phyloP scores from a whole-genome alignment of 2,797 vertebrate genomes.

The Meriones psammophilus region DNA sequence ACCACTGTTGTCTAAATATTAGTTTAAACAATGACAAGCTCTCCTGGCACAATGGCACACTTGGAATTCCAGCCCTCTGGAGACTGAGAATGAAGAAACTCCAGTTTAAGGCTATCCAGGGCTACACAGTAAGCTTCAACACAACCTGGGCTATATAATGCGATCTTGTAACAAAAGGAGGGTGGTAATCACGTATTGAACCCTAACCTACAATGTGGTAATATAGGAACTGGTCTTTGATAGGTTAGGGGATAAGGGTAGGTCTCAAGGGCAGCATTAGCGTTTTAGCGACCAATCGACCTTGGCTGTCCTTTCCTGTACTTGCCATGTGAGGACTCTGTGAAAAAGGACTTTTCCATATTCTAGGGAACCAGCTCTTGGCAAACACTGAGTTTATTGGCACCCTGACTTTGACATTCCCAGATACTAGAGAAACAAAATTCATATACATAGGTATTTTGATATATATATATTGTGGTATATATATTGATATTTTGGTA shows the following conservation, averaged over 20 bases:
- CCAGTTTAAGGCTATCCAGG: not conserved
- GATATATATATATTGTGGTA: no score
- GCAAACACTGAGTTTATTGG: not conserved
- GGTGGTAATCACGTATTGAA: not conserved
- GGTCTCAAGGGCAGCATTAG: not conserved
- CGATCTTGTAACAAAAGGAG: not conserved
- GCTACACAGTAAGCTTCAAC: not conserved
- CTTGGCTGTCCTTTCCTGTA: fast-evolving
- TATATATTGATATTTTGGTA: not conserved
- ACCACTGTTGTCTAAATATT: not conserved
- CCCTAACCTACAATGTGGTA: not conserved
- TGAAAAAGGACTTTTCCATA: not conserved
- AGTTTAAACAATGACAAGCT: not conserved
- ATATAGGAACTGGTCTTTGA: not conserved
- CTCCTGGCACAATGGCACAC: not conserved
- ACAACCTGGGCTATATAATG: not conserved
- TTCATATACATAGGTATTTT: no score
- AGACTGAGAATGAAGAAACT: not conserved
- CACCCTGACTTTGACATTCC: not conserved
- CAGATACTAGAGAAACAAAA: not conserved
- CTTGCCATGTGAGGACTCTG: not conserved
- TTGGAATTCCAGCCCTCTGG: not conserved
- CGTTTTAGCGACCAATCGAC: not conserved
- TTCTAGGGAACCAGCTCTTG: not conserved
- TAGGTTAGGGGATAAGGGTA: not conserved